Percentiles rank a stretch among this genome's conserved stretches.
Evolutionary conservation across 2,113 vertebrate genomes (phyloP).

Genomic region (Hucho hucho): DNA sequence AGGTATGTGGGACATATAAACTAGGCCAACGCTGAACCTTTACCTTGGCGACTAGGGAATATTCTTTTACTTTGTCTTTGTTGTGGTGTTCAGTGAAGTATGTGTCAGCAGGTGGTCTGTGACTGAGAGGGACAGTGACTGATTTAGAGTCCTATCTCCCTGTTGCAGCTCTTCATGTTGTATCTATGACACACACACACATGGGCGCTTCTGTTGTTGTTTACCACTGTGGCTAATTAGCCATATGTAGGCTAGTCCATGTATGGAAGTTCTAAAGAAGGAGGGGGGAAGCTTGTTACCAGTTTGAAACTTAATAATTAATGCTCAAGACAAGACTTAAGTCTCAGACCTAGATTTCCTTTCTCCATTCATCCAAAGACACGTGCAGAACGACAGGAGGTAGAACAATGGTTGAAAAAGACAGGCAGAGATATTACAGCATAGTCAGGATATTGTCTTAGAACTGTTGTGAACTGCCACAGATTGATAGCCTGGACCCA

Average conservation of each 20-base stretch:
- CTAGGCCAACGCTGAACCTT: not conserved
- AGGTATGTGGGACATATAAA: not conserved
- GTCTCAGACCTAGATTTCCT: slow-evolving; percentile 22
- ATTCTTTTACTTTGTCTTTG: not conserved
- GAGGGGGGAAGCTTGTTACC: slow-evolving; percentile 17
- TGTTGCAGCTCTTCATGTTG: not conserved
- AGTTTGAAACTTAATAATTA: slow-evolving; percentile 47
- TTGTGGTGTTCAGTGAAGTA: not conserved
- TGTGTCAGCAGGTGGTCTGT: not conserved
- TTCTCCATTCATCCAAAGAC: slow-evolving; percentile 7
- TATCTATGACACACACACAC: too few species aligned
- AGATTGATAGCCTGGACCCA: too few species aligned
- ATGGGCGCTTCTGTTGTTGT: not conserved
- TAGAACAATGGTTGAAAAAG: too few species aligned
- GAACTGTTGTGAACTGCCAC: too few species aligned
- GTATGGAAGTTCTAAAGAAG: not conserved
- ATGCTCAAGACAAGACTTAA: slow-evolving; percentile 30
- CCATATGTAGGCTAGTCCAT: slow-evolving; percentile 11
- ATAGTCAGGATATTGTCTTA: too few species aligned
- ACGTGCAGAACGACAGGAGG: not conserved
- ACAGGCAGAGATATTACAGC: too few species aligned
- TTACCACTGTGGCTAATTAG: slow-evolving; percentile 5
- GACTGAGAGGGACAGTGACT: not conserved
- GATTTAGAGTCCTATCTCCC: not conserved
- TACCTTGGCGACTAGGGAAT: not conserved